Evolutionary conservation across 2,797 vertebrate species (phyloP).

Genomic region (Numenius phaeopus): DNA sequence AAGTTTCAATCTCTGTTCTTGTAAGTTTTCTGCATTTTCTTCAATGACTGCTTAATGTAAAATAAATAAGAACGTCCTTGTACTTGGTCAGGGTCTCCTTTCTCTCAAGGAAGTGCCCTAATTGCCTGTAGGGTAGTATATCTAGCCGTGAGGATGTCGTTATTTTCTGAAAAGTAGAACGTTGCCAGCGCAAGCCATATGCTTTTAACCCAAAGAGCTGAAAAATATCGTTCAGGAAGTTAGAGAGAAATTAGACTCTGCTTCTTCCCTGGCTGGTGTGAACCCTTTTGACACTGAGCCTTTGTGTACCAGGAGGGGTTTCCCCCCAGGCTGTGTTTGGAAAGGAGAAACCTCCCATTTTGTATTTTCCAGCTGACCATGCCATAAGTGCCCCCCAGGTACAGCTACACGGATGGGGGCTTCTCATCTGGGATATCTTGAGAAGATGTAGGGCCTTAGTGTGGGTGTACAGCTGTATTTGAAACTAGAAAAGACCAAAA

Average conservation of each 20-base stretch:
- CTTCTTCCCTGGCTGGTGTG: background rate
- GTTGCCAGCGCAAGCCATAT: background rate
- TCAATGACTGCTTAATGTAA: background rate
- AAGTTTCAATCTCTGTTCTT: background rate
- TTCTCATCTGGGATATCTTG: background rate
- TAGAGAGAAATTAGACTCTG: background rate
- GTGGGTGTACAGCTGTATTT: rapidly evolving
- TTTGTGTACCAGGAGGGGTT: background rate
- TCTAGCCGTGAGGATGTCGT: rapidly evolving
- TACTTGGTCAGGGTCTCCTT: background rate
- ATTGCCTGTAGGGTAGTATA: background rate
- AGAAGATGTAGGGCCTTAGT: too few relatives aligned
- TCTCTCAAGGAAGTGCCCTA: background rate
- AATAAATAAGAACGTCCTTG: background rate
- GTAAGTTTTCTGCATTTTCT: background rate
- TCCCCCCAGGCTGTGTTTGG: background rate
- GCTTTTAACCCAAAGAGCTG: background rate
- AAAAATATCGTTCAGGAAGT: rapidly evolving
- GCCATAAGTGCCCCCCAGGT: background rate
- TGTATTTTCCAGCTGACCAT: background rate
- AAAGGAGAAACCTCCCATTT: background rate
- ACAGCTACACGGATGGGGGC: too few relatives aligned
- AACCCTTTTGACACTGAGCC: background rate
- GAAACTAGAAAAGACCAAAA: background rate
- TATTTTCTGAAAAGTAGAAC: background rate